Conservation (phyloP, 2,888 invertebrate species). For the Muscina levida region DNA sequence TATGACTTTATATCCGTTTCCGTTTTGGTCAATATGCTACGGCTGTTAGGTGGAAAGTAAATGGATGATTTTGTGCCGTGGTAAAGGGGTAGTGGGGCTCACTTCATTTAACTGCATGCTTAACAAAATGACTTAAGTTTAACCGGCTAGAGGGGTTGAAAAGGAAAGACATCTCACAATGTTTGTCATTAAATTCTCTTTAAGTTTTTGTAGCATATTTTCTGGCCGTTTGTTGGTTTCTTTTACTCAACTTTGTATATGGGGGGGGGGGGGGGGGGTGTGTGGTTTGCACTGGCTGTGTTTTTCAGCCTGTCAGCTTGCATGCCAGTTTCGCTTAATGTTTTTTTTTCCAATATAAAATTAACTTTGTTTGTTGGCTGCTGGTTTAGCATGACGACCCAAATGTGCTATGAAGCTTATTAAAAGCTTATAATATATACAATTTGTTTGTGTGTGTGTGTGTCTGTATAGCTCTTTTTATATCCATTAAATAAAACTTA, state of each 20-base stretch:
- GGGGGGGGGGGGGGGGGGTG: too few relatives aligned
- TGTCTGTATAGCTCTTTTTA: neutral
- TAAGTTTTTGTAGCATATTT: slow-evolving; percentile 13
- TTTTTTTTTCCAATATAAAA: slow-evolving; percentile 54
- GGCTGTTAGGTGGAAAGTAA: too few relatives aligned
- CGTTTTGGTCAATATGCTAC: slow-evolving; percentile 11
- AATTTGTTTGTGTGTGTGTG: neutral
- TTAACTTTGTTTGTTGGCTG: slow-evolving; percentile 58
- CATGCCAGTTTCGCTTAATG: neutral
- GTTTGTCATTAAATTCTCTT: slow-evolving; percentile 27
- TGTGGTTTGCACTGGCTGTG: slow-evolving; percentile 1
- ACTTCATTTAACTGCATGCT: too few relatives aligned
- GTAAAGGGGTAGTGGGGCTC: too few relatives aligned
- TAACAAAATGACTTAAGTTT: too few relatives aligned
- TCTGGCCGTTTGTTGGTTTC: slow-evolving; percentile 27
- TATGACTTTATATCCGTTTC: slow-evolving; percentile 55
- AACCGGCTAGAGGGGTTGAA: too few relatives aligned
- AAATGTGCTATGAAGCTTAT: slow-evolving; percentile 67
- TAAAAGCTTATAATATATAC: slow-evolving; percentile 36
- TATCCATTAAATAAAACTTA: too few relatives aligned
- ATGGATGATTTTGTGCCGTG: too few relatives aligned
- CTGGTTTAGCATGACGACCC: slow-evolving; percentile 65
- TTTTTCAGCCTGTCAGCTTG: slow-evolving; percentile 7
- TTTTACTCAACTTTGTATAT: slow-evolving; percentile 11
- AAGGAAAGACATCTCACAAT: neutral